Base-by-base conservation (phyloP, 2,888 invertebrate genomes). In the Xylota sylvarum region DNA sequence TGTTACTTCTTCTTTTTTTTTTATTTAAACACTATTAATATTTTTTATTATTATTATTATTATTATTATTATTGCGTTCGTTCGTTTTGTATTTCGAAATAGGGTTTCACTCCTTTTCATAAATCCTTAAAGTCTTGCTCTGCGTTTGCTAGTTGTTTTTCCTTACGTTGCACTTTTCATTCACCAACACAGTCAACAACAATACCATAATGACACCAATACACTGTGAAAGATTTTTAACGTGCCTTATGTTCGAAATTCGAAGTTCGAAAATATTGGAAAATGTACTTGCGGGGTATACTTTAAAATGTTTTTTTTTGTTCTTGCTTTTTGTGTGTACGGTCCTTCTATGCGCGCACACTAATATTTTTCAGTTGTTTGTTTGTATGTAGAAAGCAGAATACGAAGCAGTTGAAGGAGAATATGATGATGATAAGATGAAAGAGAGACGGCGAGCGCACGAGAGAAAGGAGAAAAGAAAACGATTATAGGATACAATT, bases 401-500 rank as follows among this genome's bases (percentile, higher is more conserved):
- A 77, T 52, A 69, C 9, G 37, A 72, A 52, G 65, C 40, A 55
- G 70, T 60, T 43, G 19, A 50, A 27, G 40, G 17, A 69, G 32
- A 62, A 48, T 56, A 81, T 60, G 65, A 62, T 70, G 60, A 73
- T 40, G 67, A 72, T 65, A 64, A 79, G 46, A 30, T 50, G 14
- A 76, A 60, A 70, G 62, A 23, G 65, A 50, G 19, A 69, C 14
- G 46, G 32, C 37, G 52, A 60, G 50, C 40, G 30, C 23, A 32
- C 17, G 43, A 79, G 52, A 74, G 27, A 52, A 78, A 84, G 50
- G 32, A 65, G 56, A 62, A 70, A 67, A 56, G 55, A 80, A 80
- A 77, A 77, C 65, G 70, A 85, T 72, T 85, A 85, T 72, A 72
- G 76, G 76, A 72, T 73, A 80, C 65, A 73, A 80, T 58, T 80